Evolutionary conservation across 2,888 invertebrate species (phyloP).

Genomic region (Molanna angustata): DNA sequence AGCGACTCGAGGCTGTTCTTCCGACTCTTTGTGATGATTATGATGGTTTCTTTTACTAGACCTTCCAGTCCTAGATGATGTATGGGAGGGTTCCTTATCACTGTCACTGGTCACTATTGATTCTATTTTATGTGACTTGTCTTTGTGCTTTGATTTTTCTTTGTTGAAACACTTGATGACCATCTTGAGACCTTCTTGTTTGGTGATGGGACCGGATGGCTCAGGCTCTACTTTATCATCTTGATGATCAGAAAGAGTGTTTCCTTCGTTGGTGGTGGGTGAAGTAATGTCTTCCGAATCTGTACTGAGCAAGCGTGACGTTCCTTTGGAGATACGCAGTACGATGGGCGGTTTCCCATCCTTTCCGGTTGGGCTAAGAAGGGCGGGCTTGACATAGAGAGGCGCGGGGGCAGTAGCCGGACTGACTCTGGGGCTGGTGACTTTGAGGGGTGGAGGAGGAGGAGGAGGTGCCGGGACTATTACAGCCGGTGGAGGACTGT

Average conservation of each 20-base stretch:
- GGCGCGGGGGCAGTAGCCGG: slow-evolving; percentile 47
- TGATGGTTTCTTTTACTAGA: slow-evolving; percentile 52
- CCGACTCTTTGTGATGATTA: slow-evolving; percentile 46
- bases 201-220: slow-evolving; percentile 50
- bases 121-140: slow-evolving; percentile 36
- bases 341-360: slow-evolving; percentile 74
- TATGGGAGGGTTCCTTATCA: slow-evolving; percentile 53
- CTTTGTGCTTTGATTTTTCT: slow-evolving; percentile 47
- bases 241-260: slow-evolving; percentile 50
- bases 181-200: slow-evolving; percentile 54
- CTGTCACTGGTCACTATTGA: slow-evolving; percentile 15
- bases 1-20: slow-evolving; percentile 34
- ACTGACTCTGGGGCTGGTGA: slow-evolving; percentile 50
- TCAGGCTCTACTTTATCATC: slow-evolving; percentile 49
- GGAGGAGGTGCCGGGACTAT: slow-evolving; percentile 35
- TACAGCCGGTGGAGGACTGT: slow-evolving; percentile 43
- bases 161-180: slow-evolving; percentile 50
- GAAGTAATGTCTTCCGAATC: slow-evolving; percentile 62
- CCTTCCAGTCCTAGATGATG: slow-evolving; percentile 24
- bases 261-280: slow-evolving; percentile 54
- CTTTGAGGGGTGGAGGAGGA: slow-evolving; percentile 38
- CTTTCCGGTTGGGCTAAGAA: slow-evolving; percentile 52
- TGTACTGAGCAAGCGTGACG: slow-evolving; percentile 63
- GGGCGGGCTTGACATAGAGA: slow-evolving; percentile 43
- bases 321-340: slow-evolving; percentile 79